These are phyloP conservation scores for Schizaphis graminum DNA, from an alignment of 2,888 invertebrate genomes.

Conservation along the genomic window DNA sequence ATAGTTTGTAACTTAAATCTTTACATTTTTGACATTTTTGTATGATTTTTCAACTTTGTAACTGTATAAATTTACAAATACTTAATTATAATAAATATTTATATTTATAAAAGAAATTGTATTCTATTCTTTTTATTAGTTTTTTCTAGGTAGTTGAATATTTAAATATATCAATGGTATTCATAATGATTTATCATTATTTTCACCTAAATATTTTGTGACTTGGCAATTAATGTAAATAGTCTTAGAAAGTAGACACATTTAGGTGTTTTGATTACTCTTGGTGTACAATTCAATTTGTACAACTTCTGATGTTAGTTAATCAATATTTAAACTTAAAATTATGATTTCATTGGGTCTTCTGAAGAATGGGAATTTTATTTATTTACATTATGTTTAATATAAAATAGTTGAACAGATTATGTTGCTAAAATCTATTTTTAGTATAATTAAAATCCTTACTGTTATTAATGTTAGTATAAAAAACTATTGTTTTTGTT, in stretches of 20 bases:
- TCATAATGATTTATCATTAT: not conserved
- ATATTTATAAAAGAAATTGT: not conserved
- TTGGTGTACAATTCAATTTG: not conserved
- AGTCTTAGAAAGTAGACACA: not conserved
- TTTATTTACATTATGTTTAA: not conserved
- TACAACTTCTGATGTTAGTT: not conserved
- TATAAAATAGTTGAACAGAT: no score
- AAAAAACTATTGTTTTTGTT: not conserved
- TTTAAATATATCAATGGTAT: not conserved
- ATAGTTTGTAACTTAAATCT: not conserved
- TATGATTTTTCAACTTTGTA: conserved; percentile 33
- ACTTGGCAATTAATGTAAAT: not conserved
- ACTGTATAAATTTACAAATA: not conserved
- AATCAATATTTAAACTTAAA: not conserved
- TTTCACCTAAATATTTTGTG: not conserved
- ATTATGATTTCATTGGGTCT: not conserved
- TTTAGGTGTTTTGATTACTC: not conserved
- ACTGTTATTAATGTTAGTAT: not conserved
- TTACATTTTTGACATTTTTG: conserved; percentile 20
- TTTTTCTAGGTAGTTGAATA: not conserved
- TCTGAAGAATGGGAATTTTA: not conserved
- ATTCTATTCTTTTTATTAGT: not conserved
- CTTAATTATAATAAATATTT: conserved; percentile 33
- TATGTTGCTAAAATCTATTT: not conserved
- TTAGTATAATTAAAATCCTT: not conserved